Percentiles rank a stretch among this genome's conserved stretches.
These are phyloP conservation scores for Anas flavirostris DNA, from an alignment of 2,797 vertebrate genomes.

Conservation along the genomic window DNA sequence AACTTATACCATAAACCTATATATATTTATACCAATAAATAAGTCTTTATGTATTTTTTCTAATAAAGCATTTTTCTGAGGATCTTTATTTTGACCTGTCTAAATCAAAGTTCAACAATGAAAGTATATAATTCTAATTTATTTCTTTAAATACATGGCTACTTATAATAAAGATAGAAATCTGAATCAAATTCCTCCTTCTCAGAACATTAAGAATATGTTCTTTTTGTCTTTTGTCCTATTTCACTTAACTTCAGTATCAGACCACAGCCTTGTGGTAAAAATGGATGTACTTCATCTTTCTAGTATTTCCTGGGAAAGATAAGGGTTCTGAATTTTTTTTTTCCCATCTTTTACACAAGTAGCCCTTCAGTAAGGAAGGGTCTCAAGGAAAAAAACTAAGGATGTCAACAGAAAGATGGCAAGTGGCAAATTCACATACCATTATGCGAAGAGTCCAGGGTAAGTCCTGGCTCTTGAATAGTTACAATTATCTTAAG, in stretches of 20 bases:
- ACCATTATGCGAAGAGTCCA: neutral
- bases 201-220: neutral
- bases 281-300: neutral
- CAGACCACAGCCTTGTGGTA: neutral
- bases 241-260: neutral
- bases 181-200: neutral
- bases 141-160: neutral
- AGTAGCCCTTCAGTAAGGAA: neutral
- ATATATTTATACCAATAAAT: neutral
- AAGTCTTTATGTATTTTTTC: neutral
- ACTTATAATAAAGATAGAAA: neutral
- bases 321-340: neutral
- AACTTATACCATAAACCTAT: neutral
- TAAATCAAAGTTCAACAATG: neutral
- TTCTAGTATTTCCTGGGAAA: neutral
- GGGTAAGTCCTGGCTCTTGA: neutral
- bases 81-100: neutral
- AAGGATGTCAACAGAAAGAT: neutral
- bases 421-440: neutral
- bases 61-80: neutral
- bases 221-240: neutral
- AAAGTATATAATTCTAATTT: neutral
- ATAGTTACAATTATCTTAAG: neutral
- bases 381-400: neutral
- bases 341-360: neutral